These are phyloP conservation scores for Galeopterus variegatus DNA, from an alignment of 2,113 vertebrate genomes.

Conservation along the genomic window DNA sequence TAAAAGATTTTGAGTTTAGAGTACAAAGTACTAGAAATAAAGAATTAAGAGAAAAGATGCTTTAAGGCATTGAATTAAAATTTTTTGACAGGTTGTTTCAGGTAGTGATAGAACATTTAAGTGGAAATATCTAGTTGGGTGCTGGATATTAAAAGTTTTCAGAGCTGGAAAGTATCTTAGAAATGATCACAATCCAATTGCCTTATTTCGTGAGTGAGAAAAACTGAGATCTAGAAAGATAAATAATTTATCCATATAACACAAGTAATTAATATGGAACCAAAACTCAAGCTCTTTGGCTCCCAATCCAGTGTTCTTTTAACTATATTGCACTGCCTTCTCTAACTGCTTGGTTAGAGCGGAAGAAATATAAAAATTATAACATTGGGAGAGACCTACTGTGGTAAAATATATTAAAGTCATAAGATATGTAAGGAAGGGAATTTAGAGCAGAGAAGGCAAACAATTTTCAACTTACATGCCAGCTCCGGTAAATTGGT, in stretches of 20 bases:
- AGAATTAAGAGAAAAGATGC: background rate
- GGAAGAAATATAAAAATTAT: background rate
- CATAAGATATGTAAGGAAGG: background rate
- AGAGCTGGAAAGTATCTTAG: background rate
- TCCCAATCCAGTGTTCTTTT: background rate
- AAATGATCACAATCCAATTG: background rate
- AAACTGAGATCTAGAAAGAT: background rate
- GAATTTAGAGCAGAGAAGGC: background rate
- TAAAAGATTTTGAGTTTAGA: slow-evolving; percentile 23
- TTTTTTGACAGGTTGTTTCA: background rate
- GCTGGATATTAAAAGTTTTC: background rate
- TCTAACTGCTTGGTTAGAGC: background rate
- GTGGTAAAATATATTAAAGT: background rate
- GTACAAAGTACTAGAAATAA: background rate
- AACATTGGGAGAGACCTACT: background rate
- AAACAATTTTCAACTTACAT: background rate
- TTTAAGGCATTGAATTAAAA: background rate
- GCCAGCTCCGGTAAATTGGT: background rate
- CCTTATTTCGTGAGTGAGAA: background rate
- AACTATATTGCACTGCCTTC: background rate
- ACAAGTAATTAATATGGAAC: background rate
- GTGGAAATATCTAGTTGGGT: background rate
- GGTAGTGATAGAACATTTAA: background rate
- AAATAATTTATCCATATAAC: background rate
- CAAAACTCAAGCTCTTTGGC: background rate